Evolutionary conservation across 1,140 invertebrate genomes (phyloP).

Genomic region (Tetramorium parvispinum): DNA sequence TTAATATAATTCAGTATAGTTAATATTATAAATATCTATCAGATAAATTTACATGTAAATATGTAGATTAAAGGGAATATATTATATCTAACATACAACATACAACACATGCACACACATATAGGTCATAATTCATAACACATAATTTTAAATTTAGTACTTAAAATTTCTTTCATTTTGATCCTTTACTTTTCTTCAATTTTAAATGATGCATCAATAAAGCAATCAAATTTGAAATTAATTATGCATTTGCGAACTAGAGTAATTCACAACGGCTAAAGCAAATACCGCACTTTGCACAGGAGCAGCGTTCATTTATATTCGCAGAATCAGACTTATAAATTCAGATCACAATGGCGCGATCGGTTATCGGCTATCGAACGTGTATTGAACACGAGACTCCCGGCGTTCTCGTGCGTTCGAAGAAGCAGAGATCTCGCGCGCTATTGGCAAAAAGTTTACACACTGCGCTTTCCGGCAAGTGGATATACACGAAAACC

Average conservation of each 20-base stretch:
- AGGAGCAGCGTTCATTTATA: background rate
- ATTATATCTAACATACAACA: background rate
- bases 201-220: background rate
- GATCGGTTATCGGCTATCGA: slow-evolving; percentile 23
- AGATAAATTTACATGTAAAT: background rate
- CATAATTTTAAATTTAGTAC: slow-evolving; percentile 26
- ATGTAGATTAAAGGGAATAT: background rate
- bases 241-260: background rate
- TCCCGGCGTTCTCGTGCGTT: slow-evolving; percentile 24
- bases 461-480: slow-evolving; percentile 66
- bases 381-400: slow-evolving; percentile 44
- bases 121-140: background rate
- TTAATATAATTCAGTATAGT: background rate
- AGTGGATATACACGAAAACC: slow-evolving; percentile 73
- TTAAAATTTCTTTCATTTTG: background rate
- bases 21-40: background rate
- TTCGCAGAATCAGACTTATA: background rate
- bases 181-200: background rate
- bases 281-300: background rate
- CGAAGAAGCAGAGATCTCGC: slow-evolving; percentile 45
- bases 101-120: no score
- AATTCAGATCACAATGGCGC: background rate
- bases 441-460: slow-evolving; percentile 69
- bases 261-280: background rate
- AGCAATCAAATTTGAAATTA: background rate